phyloP scores from a whole-genome alignment of 2,797 vertebrate genomes.

The Sparus aurata region DNA sequence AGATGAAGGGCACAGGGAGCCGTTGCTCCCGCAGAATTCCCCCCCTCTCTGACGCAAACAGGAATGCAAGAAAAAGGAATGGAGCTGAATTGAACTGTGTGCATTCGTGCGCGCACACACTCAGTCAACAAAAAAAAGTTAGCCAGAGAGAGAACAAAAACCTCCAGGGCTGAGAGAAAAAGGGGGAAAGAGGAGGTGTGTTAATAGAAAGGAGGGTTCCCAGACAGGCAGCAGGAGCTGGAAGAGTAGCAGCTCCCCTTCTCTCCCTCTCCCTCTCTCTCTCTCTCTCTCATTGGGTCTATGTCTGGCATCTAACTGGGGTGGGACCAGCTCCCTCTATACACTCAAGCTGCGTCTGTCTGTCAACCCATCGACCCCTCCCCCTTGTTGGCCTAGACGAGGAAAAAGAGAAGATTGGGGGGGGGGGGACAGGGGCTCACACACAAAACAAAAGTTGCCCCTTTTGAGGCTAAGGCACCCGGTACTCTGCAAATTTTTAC shows the following conservation, averaged over 20 bases:
- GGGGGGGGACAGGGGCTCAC: slow-evolving; percentile 54
- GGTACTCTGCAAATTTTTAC: slow-evolving; percentile 76
- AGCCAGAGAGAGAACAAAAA: slow-evolving; percentile 68
- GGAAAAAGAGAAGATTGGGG: slow-evolving; percentile 33
- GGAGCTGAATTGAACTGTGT: slow-evolving; percentile 25
- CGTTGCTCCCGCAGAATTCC: background rate
- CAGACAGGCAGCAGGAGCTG: slow-evolving; percentile 70
- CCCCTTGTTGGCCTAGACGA: slow-evolving; percentile 74
- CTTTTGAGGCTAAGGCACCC: slow-evolving; percentile 73
- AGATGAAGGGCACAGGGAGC: slow-evolving; percentile 13
- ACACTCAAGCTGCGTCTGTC: slow-evolving; percentile 81
- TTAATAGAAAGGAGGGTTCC: slow-evolving; percentile 67
- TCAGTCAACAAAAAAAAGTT: slow-evolving; percentile 68
- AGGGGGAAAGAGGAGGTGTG: slow-evolving; percentile 49
- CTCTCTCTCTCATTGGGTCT: slow-evolving; percentile 58
- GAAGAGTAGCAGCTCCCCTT: slow-evolving; percentile 52
- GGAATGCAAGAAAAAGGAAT: slow-evolving; percentile 25
- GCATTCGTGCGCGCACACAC: slow-evolving; percentile 16
- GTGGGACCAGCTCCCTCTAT: slow-evolving; percentile 72
- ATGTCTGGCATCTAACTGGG: slow-evolving; percentile 72
- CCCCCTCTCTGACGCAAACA: slow-evolving; percentile 20
- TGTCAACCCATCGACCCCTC: slow-evolving; percentile 72
- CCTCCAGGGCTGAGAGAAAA: slow-evolving; percentile 55
- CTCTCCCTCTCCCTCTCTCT: slow-evolving; percentile 4
- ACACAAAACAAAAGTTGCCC: slow-evolving; percentile 79